Conservation (phyloP, 2,888 invertebrate species). For the Camponotus fellah region DNA sequence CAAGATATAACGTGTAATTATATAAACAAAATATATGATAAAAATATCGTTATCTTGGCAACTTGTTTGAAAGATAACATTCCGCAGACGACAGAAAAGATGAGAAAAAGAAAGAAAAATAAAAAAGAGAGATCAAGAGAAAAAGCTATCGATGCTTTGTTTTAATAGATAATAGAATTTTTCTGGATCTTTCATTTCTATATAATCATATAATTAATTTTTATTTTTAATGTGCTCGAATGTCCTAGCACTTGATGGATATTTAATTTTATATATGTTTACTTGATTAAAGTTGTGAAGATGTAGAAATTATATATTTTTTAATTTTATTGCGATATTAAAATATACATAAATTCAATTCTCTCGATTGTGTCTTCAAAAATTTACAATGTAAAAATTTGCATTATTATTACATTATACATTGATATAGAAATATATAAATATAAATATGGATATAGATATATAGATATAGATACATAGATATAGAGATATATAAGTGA, state of each 20-base stretch:
- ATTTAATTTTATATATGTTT: not conserved
- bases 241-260: not conserved
- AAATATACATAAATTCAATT: not conserved
- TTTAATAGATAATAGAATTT: not conserved
- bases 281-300: not conserved
- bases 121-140: not conserved
- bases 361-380: not conserved
- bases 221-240: not conserved
- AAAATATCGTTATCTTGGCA: not conserved
- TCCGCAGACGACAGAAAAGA: not conserved
- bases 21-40: not conserved
- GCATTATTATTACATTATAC: not conserved
- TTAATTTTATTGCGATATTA: not conserved
- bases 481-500: not conserved
- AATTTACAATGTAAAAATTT: not conserved
- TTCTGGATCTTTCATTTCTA: not conserved
- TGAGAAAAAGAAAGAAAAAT: not conserved
- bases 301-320: not conserved
- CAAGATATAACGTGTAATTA: not conserved
- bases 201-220: not conserved
- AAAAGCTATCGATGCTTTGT: not conserved
- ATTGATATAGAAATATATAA: not conserved
- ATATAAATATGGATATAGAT: not conserved
- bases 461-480: too few relatives aligned
- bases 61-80: conserved; percentile 23